Evolutionary conservation across 2,113 vertebrate genomes (phyloP), one percentile per base, ranked within the genome.

Genomic region (Ibidorhyncha struthersii): DNA sequence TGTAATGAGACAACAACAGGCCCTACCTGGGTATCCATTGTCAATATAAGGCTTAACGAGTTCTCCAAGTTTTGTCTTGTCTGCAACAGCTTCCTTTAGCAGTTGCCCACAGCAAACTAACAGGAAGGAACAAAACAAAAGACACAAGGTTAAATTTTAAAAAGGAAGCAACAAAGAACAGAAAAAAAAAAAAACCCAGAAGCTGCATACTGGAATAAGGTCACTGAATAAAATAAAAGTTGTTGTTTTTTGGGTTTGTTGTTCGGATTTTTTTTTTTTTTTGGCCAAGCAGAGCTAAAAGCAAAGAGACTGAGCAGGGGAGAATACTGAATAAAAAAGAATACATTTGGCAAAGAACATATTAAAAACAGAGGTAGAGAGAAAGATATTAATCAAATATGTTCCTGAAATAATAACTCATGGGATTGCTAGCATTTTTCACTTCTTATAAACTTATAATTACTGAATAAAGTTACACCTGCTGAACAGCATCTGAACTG

Each of bases 21-120:
- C 83, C 98, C 62, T 97, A 99, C 99, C 99, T 98, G 97, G 93
- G 63, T 86, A 91, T 91, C 96, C 90, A 36, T 66, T 97, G 73
- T 98, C 98, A 87, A 99, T 95, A 95, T 98, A 99, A 5, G 98
- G 96, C 94, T 97, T 98, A 96, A 99, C 89, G 91, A 98, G 89
- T 94, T 98, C 94, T 85, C 99, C 98, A 20, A 98, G 74, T 73
- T 86, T 95, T 15, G 98, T 98, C 93, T 98, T 96, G n/a, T 96
- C 98, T n/a, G 98, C 98, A 86, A 98, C 97, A 30, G 97, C 97
- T 93, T 99, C 99, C 96, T 98, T 98, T 93, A 99, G 96, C 96
- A 99, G 96, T 81, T 98, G 97, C 95, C 98, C 98, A 78, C 98
- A 99, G 96, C 98, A 98, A 97, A 99, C 99, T 99, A 96, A 89